These are phyloP conservation scores for Orchestia grillus DNA, from an alignment of 1,140 invertebrate species.

Conservation along the genomic window DNA sequence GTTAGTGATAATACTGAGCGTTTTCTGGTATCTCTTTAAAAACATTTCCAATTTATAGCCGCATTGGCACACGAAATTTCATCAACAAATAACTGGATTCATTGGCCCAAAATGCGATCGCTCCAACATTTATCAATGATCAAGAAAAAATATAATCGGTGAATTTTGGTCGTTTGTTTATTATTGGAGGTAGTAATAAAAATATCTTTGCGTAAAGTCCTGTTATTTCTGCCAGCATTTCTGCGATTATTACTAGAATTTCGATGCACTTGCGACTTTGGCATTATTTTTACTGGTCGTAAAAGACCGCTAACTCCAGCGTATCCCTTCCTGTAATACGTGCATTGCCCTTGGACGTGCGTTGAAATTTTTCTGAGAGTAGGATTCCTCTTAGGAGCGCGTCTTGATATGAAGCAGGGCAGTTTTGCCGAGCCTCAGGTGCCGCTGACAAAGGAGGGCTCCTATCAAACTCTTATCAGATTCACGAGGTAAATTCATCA, in stretches of 20 bases:
- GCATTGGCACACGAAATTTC: neutral
- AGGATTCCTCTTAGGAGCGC: neutral
- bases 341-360: neutral
- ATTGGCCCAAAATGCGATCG: neutral
- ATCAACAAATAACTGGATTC: neutral
- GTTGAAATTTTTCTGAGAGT: constrained; percentile 7
- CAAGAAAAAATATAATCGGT: neutral
- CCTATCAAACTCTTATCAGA: neutral
- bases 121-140: neutral
- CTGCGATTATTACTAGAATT: neutral
- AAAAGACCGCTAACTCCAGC: neutral
- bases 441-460: neutral
- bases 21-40: neutral
- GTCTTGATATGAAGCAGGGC: neutral
- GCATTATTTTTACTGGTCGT: neutral
- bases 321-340: neutral
- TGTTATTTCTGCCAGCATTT: neutral
- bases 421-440: neutral
- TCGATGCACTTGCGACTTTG: neutral
- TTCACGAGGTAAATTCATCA: constrained; percentile 1
- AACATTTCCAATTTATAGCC: neutral
- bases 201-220: neutral
- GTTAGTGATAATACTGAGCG: neutral
- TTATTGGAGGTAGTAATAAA: neutral
- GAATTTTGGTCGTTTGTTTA: neutral